Base-by-base conservation (phyloP, 2,888 invertebrate genomes). In the Serrognathus titanus region DNA sequence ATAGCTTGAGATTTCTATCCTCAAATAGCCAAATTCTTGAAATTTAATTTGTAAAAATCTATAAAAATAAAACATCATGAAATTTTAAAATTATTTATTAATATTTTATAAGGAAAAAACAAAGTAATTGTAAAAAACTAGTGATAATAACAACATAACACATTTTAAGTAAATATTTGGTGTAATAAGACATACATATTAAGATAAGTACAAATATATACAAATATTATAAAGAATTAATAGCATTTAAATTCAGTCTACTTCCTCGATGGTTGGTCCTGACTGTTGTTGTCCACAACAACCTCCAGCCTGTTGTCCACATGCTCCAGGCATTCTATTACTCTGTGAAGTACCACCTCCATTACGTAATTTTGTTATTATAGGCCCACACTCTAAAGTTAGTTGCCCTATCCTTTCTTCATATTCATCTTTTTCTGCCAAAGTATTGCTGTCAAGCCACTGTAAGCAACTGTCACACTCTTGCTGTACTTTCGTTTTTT, bases 341-440 rank as follows among this genome's bases (percentile, higher is more conserved):
- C 48, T 54, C 13, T 50, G 53, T 10, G 72, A 75, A 31, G 24
- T 1, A 31, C 24, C 24, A 31, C 24, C 7, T 35, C 73, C 73
- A 53, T 75, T 74, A 68, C 81, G 76, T 55, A 82, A 62, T 70
- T 82, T 86, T 48, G 80, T 80, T 86, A 89, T 88, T 53, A 87
- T 74, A 0, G 88, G 73, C 78, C 74, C 75, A 66, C 80, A 81
- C 12, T 73, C 53, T 38, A 72, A 70, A 1, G 75, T 75, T 13
- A 81, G 50, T 48, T 84, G 81, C 61, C 82, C 80, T 60, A 82
- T 72, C 70, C 85, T 85, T 57, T 84, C 80, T 58, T 86, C 85
- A 65, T 82, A 87, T 68, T 89, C 88, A 1, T 84, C 85, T 67
- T 83, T 84, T 53, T 87, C 86, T 2, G 88, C 88, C 51, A 85